Percentiles rank a stretch among this genome's conserved stretches.
These are phyloP conservation scores for Garra rufa DNA, from an alignment of 2,113 vertebrate genomes.

Conservation along the genomic window DNA sequence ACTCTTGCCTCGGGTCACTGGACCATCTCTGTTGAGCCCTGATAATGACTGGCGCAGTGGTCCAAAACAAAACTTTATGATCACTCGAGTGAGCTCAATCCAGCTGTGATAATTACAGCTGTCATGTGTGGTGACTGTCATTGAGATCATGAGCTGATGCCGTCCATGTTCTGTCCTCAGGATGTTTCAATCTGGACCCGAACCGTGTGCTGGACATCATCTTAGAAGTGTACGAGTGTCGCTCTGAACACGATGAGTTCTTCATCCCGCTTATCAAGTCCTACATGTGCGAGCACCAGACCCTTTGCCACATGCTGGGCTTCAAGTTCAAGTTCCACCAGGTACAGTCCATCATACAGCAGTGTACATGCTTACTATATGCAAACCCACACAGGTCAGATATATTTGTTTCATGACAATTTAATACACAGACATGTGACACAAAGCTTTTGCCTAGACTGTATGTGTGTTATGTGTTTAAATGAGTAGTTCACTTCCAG, in stretches of 20 bases:
- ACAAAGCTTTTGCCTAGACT: not conserved
- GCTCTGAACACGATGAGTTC: conserved; percentile 95
- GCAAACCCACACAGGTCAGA: not conserved
- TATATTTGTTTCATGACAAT: not conserved
- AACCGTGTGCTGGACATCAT: conserved; percentile 98
- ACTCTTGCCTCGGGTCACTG: not conserved
- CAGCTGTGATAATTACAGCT: not conserved
- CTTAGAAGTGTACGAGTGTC: conserved; percentile 95
- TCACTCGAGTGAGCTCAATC: not conserved
- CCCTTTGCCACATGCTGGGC: conserved; percentile 97
- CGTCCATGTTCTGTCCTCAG: conserved; percentile 66
- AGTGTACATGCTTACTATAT: not conserved
- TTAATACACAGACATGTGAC: not conserved
- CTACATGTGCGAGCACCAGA: conserved; percentile 99
- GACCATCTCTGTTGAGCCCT: not conserved
- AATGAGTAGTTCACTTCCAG: no score
- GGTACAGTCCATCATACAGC: conserved; percentile 73
- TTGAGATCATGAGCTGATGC: not conserved
- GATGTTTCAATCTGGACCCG: conserved; percentile 98
- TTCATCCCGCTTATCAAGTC: conserved; percentile 96
- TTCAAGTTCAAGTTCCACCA: conserved; percentile 99
- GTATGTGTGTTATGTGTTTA: not conserved
- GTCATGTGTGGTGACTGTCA: not conserved
- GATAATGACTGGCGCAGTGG: not conserved
- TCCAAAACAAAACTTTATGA: not conserved